Conservation (phyloP, 2,797 vertebrate species). For the Coendou prehensilis region DNA sequence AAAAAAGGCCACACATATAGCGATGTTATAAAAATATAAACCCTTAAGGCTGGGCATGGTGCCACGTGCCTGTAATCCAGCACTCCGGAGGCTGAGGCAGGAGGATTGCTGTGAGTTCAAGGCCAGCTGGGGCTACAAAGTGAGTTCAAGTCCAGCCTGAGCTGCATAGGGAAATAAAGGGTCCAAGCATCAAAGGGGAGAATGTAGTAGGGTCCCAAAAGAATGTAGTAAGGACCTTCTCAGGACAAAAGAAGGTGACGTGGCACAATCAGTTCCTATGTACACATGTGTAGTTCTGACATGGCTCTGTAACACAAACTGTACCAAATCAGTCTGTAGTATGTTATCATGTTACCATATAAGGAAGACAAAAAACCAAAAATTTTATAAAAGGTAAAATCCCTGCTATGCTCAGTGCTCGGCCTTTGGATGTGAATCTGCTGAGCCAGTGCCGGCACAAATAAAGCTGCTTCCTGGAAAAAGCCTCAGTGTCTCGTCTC, state of each 20-base stretch:
- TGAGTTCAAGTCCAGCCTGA: neutral
- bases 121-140: neutral
- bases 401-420: neutral
- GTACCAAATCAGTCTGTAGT: neutral
- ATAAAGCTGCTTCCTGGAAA: neutral
- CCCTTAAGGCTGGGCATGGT: neutral
- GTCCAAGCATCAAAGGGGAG: neutral
- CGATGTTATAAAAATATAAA: neutral
- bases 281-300: neutral
- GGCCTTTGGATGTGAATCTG: neutral
- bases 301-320: neutral
- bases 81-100: neutral
- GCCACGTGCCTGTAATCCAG: too few species aligned
- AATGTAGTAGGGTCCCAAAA: neutral
- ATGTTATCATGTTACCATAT: neutral
- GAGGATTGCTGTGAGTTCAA: neutral
- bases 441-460: neutral
- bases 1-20: neutral
- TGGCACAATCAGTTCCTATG: neutral
- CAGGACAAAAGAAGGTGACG: neutral
- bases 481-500: neutral
- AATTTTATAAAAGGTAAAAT: neutral
- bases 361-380: neutral
- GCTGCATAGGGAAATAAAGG: neutral
- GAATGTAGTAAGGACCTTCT: neutral